Evolutionary conservation across 1,140 invertebrate species (phyloP), one percentile per base, ranked within the genome.

Genomic region (Drosophila nigrodunni): DNA sequence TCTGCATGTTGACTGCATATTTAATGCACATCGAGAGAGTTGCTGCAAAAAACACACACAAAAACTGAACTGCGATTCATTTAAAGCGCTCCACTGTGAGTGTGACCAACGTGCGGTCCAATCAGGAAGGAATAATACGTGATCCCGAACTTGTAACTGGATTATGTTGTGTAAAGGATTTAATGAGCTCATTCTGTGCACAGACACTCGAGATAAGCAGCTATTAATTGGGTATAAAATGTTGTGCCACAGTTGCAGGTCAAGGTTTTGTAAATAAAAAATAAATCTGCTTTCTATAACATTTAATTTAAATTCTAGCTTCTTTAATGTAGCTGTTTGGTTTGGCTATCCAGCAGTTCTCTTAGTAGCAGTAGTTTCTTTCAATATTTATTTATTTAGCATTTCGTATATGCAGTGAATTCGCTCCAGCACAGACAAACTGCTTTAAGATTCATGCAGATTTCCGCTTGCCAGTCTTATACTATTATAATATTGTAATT

Each of bases 1-100:
- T 18, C 44, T 60, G 50, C 79, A 82, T 82, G 66, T 66, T 70
- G 81, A 54, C 61, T 67, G 80, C 80, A 82, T 82, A 76, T 68
- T 72, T 76, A 78, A 82, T 71, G 52, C 60, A 10, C 15, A 7
- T 7, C 65, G 47, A 70, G 71, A 64, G 60, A 30, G 46, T 47
- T 21, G 52, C 50, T 52, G 39, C 43, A 78, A 44, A 66, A 62
- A 30, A 30, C 3, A 30, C 4, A 61, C 44, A 58, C 44, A 46
- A 58, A 68, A 74, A 73, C 52, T 13, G 46, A 80, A 80, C 80
- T 85, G 69, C 72, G 73, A 67, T 78, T 59, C 65, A 80, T 80
- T 80, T 75, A 57, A 41, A 66, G 59, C 46, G 60, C 55, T 70
- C 57, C 41, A 37, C 52, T 60, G 66, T 59, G 76, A 77, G 34